Evolutionary conservation across 2,888 invertebrate species (phyloP).

Genomic region (Erebia ligea): DNA sequence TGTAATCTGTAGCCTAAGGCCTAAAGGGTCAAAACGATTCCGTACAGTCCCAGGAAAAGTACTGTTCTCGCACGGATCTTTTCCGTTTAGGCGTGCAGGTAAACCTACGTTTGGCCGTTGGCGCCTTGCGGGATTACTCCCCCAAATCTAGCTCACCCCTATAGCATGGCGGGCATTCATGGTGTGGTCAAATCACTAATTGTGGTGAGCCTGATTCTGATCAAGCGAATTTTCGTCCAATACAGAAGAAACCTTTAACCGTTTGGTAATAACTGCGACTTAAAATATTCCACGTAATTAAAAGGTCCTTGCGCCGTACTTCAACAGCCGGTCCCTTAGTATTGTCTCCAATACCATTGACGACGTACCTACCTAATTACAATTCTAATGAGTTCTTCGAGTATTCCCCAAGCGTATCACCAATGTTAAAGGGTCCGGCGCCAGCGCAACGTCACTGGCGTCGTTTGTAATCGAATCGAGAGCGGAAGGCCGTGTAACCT

Average conservation of each 20-base stretch:
- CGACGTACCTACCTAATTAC: constrained; percentile 28
- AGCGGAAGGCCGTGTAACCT: constrained; percentile 77
- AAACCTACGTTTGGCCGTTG: too few relatives aligned
- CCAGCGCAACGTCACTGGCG: constrained; percentile 73
- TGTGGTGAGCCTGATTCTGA: too few relatives aligned
- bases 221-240: too few relatives aligned
- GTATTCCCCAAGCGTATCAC: constrained; percentile 59
- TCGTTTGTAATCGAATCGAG: constrained; percentile 75
- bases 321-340: constrained; percentile 3
- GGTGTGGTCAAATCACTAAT: too few relatives aligned
- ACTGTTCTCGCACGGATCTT: too few relatives aligned
- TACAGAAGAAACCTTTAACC: not conserved
- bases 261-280: not conserved
- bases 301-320: not conserved
- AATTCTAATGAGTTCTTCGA: constrained; percentile 54
- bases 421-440: constrained; percentile 63
- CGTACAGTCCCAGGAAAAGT: too few relatives aligned
- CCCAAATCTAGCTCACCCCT: too few relatives aligned
- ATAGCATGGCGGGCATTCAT: too few relatives aligned
- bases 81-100: too few relatives aligned
- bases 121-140: too few relatives aligned
- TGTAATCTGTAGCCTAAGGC: too few relatives aligned
- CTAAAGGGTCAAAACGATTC: too few relatives aligned
- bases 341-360: constrained; percentile 9
- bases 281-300: constrained; percentile 1